Evolutionary conservation across 2,888 invertebrate species (phyloP).

Genomic region (Eueremaeus valkanovi): DNA sequence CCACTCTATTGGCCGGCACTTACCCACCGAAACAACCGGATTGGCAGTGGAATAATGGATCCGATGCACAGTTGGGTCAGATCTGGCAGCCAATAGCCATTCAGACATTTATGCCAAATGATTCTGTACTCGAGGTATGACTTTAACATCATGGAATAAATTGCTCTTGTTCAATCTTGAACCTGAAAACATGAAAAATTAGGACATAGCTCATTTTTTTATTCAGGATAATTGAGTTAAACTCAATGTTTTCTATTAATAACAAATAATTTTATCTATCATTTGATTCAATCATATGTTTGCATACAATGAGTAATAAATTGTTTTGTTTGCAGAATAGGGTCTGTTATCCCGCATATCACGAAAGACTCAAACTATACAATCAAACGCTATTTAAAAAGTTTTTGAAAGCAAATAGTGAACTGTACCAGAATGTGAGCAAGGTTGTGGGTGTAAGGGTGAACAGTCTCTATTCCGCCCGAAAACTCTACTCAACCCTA

Average conservation of each 20-base stretch:
- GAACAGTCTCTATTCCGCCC: background rate
- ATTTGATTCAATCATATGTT: background rate
- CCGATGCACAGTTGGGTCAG: background rate
- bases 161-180: background rate
- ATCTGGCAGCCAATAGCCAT: conserved; percentile 39
- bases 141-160: too few species aligned
- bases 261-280: background rate
- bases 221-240: too few species aligned
- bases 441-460: background rate
- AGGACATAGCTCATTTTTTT: too few species aligned
- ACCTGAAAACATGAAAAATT: background rate
- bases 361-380: background rate
- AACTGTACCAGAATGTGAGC: background rate
- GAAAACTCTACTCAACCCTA: background rate
- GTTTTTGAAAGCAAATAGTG: background rate
- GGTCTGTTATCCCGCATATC: background rate
- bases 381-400: background rate
- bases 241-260: background rate
- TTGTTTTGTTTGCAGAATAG: too few species aligned
- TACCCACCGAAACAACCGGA: background rate
- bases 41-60: background rate
- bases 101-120: conserved; percentile 26
- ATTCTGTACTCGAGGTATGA: conserved; percentile 27
- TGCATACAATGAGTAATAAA: background rate
- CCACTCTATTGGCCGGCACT: conserved; percentile 10